Base-by-base conservation (phyloP, 2,888 invertebrate species). In the Hirtodrosophila confusa region DNA sequence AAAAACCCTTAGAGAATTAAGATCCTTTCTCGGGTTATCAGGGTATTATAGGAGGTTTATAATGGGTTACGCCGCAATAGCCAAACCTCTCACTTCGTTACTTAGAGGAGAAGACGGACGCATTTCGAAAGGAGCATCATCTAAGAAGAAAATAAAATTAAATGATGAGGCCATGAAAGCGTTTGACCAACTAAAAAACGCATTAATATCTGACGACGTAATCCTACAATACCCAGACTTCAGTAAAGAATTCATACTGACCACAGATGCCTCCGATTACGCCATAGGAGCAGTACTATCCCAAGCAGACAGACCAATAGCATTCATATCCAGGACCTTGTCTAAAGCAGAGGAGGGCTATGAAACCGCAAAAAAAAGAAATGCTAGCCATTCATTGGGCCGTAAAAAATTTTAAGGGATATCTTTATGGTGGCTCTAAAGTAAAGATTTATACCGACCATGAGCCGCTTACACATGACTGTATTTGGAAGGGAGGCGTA, bases 181-280 rank as follows among this genome's bases (percentile, higher is more conserved):
- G 3, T 51, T 58, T 31, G n/a, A 45, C 1, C 17, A 51, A 40
- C 2, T 51, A 8, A 51, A 51, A 27, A 27, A 27, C 6, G 6
- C 5, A 4, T 27, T 27, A 4, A 27, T 27, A 5, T 27, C 27
- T 6, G 37, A 50, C 10, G 50, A 58, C 6, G 50, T 50, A 36
- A 50, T 50, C n/a, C 37, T 58, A 8, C 44, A 39, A 0, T 51
- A 60, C 11, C 58, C 51, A 1, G 60, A 61, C 4, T 60, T 45
- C 7, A 27, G 8, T 37, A 35, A 51, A 8, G 45, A 60, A 45
- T 51, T 51, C 17, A 6, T n/a, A 2, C 4, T 58, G 4, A 44
- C 49, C 3, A 57, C 56, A 23, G 47, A 41, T 24, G 27, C 56
- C 9, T 43, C 57, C 4, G 23, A 57, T 6, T 43, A 24, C 29